Evolutionary conservation across 2,888 invertebrate species (phyloP), one percentile per base, ranked within the genome.

Genomic region (Cephus spinipes): DNA sequence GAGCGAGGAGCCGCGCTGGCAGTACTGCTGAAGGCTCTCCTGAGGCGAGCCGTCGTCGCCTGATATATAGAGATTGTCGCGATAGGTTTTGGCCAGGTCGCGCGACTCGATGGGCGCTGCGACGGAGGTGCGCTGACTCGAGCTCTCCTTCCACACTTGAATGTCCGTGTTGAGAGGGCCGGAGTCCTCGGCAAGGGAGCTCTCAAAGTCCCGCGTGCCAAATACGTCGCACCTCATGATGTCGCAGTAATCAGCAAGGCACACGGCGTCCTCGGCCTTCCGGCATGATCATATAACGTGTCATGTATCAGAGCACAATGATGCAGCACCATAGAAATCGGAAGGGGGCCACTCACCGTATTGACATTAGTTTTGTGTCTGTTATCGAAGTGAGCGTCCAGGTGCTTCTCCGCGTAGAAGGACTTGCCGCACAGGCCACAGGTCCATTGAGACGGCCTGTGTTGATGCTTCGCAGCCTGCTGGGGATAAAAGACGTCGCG

Each of bases 161-260:
- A 97, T 94, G 87, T 97, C 97, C 11, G 97, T 97, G 87, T 94
- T 94, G 33, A 95, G 94, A 32, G 94, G 93, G 82, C 93, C 94
- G 73, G 94, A 94, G 81, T 95, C 95, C 83, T 94, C 93, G 87
- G 94, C 92, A 69, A 93, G 87, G 81, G 92, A 93, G 76, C 93
- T 93, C 32, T 79, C 76, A 73, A 90, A 87, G 81, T 96, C 96
- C 89, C 96, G 95, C 80, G 95, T 95, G 83, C 95, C 94, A 85
- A 97, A 93, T 76, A 98, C 97, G 91, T 98, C 97, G 92, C 98
- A 98, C 85, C 98, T 95, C 96, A 98, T 97, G 87, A 98, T 97
- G 92, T 98, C 98, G 93, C 98, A 98, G 92, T 96, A 98, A 92
- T 98, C 97, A 76, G 98, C 97, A 88, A 98, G 94, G 92, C 98